Evolutionary conservation across 1,140 invertebrate species (phyloP).

Genomic region (Dermatophagoides farinae): DNA sequence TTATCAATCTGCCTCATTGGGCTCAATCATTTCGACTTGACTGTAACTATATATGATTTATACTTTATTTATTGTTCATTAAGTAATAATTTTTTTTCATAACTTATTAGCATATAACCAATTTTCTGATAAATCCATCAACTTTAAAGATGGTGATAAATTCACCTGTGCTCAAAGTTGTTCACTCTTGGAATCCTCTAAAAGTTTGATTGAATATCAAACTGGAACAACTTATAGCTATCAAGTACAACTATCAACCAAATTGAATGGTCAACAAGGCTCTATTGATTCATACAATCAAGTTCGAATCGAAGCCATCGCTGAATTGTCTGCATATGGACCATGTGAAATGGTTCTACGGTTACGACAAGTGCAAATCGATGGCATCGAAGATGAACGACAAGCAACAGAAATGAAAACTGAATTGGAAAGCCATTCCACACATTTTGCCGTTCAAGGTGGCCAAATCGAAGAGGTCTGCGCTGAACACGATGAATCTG

Average conservation of each 20-base stretch:
- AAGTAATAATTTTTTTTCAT: background rate
- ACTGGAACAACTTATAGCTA: slow-evolving; percentile 9
- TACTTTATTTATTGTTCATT: background rate
- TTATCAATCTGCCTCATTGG: background rate
- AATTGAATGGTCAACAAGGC: background rate
- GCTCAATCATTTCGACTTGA: background rate
- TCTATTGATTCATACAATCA: background rate
- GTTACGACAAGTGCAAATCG: background rate
- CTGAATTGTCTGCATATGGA: background rate
- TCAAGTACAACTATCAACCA: background rate
- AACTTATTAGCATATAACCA: background rate
- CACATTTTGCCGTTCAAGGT: slow-evolving; percentile 8
- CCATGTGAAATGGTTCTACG: slow-evolving; percentile 7
- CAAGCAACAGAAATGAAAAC: background rate
- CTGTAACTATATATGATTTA: background rate
- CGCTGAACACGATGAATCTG: background rate
- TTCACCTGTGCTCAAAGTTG: background rate
- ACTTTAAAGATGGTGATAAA: background rate
- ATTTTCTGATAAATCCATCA: background rate
- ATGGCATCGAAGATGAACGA: background rate
- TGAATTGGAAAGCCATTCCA: background rate
- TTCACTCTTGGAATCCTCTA: background rate
- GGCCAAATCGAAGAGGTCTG: slow-evolving; percentile 7
- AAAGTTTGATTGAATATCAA: background rate
- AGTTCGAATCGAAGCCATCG: background rate